These are phyloP conservation scores for Benitochromis conjunctus DNA, from an alignment of 2,113 vertebrate species.

Conservation along the genomic window DNA sequence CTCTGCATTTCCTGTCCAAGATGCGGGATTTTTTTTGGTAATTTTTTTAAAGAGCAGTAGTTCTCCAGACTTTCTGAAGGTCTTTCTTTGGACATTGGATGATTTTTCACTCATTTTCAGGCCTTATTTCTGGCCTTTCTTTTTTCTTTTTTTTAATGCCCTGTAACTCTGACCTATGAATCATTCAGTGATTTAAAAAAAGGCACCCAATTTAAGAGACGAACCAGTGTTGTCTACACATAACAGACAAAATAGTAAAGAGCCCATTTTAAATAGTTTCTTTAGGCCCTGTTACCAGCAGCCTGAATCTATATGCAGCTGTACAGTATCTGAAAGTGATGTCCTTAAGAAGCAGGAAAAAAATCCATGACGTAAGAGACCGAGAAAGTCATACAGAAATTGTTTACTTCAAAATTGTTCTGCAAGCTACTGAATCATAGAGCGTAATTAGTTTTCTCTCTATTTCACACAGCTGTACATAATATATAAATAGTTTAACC, in stretches of 20 bases:
- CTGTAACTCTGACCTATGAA: not conserved
- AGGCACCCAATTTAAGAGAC: not conserved
- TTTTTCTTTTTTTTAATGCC: too few species aligned
- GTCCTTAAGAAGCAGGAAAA: not conserved
- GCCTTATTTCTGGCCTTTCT: not conserved
- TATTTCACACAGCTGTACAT: not conserved
- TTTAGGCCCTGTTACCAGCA: not conserved
- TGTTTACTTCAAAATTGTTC: not conserved
- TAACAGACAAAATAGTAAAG: not conserved
- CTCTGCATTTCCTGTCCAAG: not conserved
- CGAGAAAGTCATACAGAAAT: not conserved
- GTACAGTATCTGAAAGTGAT: not conserved
- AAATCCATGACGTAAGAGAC: not conserved
- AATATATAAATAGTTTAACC: not conserved
- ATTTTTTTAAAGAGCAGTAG: not conserved
- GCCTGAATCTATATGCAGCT: not conserved
- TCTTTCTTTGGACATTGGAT: not conserved
- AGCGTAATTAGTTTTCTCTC: not conserved
- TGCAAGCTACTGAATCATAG: not conserved
- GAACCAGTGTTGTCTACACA: not conserved
- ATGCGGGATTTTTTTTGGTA: not conserved
- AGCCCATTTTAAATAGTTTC: not conserved
- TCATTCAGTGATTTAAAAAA: not conserved
- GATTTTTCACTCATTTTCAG: not conserved
- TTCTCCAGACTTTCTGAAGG: not conserved